Evolutionary conservation across 92 coral and sea anemone genomes (phyloP), one percentile per base, ranked within the genome.

Genomic region (Meandrina meandrites): DNA sequence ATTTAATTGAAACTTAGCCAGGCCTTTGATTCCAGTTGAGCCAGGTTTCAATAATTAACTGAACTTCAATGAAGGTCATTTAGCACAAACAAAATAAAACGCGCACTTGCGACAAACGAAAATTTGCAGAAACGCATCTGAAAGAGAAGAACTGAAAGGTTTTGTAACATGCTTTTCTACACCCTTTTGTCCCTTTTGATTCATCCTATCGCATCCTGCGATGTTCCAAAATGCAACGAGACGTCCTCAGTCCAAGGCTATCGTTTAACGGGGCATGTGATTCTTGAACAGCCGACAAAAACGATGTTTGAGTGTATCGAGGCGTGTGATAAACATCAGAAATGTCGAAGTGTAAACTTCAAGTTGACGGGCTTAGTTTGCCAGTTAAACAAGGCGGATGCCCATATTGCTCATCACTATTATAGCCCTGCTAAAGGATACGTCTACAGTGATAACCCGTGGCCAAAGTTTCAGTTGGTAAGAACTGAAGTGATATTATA

Each of bases 381-480:
- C 31, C 70, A 79, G 45, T 24, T 53, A 18, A 75, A 74, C 57
- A 84, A 37, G 34, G 88, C 69, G 18, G 80, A 72, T 76, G 80
- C 36, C 71, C 70, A 57, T 13, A 79, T 79, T 57, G 83, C 83
- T 22, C 51, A 70, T 13, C 53, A 80, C 21, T 21, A 21, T 3
- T 37, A 56, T 8, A 58, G 60, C 19, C 53, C 74, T 35, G 35
- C 74, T 45, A 80, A 37, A 60, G 83, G 83, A 12, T 80, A 58
- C 22, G 83, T 58, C 3, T 79, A 79, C 51, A 12, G 18, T 14
- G 54, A 80, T 36, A 60, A 80, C 19, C 83, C 83, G 2, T 80
- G 83, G 83, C 83, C 72, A 4, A 80, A 80, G 58, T 14, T 60
- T 24, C 34, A 56, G 35, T 3, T 80, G 83, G 83, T 80, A 17